Conservation (phyloP, 2,888 invertebrate genomes). For the Phengaris alcon region DNA sequence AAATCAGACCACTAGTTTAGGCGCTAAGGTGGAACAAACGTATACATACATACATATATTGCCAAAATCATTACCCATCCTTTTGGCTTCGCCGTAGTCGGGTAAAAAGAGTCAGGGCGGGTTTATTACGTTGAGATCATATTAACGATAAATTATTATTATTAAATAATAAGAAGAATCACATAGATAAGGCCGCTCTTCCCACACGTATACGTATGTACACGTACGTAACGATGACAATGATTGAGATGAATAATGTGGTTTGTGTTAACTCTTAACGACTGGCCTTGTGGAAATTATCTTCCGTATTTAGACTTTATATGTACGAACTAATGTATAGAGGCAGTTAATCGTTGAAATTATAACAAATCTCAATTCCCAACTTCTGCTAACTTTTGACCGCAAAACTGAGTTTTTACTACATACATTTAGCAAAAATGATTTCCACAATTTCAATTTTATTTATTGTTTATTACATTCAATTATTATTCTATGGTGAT, state of each 20-base stretch:
- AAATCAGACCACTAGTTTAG: no score
- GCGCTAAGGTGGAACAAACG: no score
- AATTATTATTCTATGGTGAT: background rate
- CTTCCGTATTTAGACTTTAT: slow-evolving; percentile 7
- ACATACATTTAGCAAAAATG: background rate
- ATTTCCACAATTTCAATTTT: background rate
- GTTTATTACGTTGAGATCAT: background rate
- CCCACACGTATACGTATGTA: no score
- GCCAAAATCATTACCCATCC: no score
- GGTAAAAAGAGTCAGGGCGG: no score
- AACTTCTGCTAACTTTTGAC: background rate
- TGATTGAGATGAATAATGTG: slow-evolving; percentile 15
- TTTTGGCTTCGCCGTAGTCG: no score
- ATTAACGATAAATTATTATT: background rate
- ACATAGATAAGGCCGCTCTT: slow-evolving; percentile 14
- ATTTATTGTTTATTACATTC: background rate
- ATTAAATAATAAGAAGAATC: slow-evolving; percentile 7
- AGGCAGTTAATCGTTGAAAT: background rate
- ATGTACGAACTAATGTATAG: background rate
- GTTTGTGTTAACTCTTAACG: background rate
- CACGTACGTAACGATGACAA: no score
- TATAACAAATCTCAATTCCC: background rate
- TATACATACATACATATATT: no score
- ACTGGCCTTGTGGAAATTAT: slow-evolving; percentile 22
- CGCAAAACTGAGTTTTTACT: background rate